Percentiles rank a stretch among this genome's conserved stretches.
These are phyloP conservation scores for Balanococcus diminutus DNA, from an alignment of 2,888 invertebrate species.

Conservation along the genomic window DNA sequence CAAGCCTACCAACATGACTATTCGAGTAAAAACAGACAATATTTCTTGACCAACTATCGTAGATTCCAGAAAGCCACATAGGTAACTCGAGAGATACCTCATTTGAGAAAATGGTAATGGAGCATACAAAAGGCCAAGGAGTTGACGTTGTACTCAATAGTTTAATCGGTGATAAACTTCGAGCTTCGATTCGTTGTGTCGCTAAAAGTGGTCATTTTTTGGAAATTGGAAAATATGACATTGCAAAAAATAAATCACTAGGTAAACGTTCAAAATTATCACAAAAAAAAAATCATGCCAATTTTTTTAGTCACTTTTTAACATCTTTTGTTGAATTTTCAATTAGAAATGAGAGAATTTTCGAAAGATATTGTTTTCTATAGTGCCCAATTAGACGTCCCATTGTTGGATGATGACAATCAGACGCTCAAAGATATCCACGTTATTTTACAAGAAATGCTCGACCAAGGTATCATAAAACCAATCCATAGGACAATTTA, in stretches of 20 bases:
- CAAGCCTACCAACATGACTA: not conserved
- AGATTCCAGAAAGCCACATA: conserved; percentile 71
- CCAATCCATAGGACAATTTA: conserved; percentile 74
- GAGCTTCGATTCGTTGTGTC: conserved; percentile 71
- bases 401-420: conserved; percentile 62
- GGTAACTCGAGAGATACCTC: conserved; percentile 84
- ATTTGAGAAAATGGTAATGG: conserved; percentile 84
- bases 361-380: conserved; percentile 76
- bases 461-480: conserved; percentile 70
- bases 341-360: conserved; percentile 69
- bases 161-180: conserved; percentile 86
- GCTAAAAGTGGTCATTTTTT: conserved; percentile 72
- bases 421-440: not conserved
- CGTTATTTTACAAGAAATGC: conserved; percentile 67
- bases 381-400: conserved; percentile 74
- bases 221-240: conserved; percentile 86
- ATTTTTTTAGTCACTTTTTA: not conserved
- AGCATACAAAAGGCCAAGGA: conserved; percentile 80
- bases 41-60: no score
- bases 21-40: no score
- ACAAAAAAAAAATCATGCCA: no score
- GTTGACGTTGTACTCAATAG: conserved; percentile 93
- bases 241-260: conserved; percentile 70
- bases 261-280: conserved; percentile 60
- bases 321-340: not conserved